Evolutionary conservation across 35 echinoderm and acorn worm genomes (phyloP).

Genomic region (Hemicentrotus pulcherrimus): DNA sequence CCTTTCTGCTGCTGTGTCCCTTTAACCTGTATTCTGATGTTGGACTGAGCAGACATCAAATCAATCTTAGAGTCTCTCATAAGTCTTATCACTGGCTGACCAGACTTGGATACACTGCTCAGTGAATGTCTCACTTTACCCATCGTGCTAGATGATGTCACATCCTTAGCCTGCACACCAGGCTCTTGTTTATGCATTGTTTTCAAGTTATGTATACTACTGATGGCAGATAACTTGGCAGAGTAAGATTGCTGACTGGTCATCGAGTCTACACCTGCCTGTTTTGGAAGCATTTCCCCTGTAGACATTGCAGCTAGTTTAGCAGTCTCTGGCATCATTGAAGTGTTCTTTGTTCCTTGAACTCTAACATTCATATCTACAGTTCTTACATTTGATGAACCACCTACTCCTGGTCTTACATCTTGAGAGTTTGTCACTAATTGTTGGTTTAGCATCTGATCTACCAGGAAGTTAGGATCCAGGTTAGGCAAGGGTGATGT

Average conservation of each 20-base stretch:
- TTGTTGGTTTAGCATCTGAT: slow-evolving; percentile 22
- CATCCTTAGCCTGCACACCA: slow-evolving; percentile 51
- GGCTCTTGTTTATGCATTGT: slow-evolving; percentile 40
- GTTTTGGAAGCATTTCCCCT: not conserved
- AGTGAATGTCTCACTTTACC: not conserved
- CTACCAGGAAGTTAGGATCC: slow-evolving; percentile 5
- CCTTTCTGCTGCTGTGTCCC: slow-evolving; percentile 7
- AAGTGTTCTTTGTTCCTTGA: not conserved
- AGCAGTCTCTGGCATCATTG: not conserved
- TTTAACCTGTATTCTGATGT: not conserved
- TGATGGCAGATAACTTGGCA: slow-evolving; percentile 22
- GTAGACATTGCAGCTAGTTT: not conserved
- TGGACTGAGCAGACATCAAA: slow-evolving; percentile 16
- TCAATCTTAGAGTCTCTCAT: not conserved
- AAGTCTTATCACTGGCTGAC: slow-evolving; percentile 41
- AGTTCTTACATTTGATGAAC: slow-evolving; percentile 33
- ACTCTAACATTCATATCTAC: not conserved
- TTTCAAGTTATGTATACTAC: slow-evolving; percentile 4
- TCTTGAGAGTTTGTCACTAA: not conserved
- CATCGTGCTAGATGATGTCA: slow-evolving; percentile 3
- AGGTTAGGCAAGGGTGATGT: slow-evolving; percentile 22
- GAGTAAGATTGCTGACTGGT: slow-evolving; percentile 27
- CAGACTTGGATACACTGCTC: not conserved
- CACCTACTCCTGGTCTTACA: not conserved
- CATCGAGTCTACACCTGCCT: slow-evolving; percentile 4